Evolutionary conservation across 2,888 invertebrate genomes (phyloP).

Genomic region (Vanessa cardui): DNA sequence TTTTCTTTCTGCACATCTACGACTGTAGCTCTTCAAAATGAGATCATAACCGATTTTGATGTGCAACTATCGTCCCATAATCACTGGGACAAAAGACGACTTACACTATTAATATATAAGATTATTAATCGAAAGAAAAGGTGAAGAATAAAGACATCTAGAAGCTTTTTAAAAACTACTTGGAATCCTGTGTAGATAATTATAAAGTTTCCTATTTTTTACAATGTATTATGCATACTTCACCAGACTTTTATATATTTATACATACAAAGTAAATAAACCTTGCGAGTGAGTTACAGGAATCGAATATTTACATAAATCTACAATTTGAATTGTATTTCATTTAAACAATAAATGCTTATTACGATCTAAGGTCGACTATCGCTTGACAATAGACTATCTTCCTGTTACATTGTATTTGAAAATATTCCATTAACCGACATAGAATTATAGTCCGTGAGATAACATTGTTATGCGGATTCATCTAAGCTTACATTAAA

Average conservation of each 20-base stretch:
- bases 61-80: too few relatives aligned
- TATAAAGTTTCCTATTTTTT: too few relatives aligned
- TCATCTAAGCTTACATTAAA: conserved; percentile 13
- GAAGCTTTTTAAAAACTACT: too few relatives aligned
- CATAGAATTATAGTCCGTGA: conserved; percentile 38
- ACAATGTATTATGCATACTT: background rate
- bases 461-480: conserved; percentile 35
- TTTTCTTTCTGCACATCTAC: too few relatives aligned
- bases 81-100: too few relatives aligned
- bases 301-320: conserved; percentile 25
- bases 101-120: too few relatives aligned
- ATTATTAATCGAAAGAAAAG: too few relatives aligned
- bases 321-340: conserved; percentile 26
- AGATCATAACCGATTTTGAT: too few relatives aligned
- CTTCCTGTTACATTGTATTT: conserved; percentile 43
- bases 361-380: conserved; percentile 38
- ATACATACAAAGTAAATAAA: conserved; percentile 1
- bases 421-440: conserved; percentile 36
- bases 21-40: too few relatives aligned
- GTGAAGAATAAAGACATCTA: too few relatives aligned
- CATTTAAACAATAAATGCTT: conserved; percentile 31
- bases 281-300: conserved; percentile 14
- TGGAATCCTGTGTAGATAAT: too few relatives aligned
- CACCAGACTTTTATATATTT: background rate
- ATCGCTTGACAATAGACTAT: conserved; percentile 41